phyloP scores from a whole-genome alignment of 1,140 invertebrate species.

The Cecropterus lyciades region DNA sequence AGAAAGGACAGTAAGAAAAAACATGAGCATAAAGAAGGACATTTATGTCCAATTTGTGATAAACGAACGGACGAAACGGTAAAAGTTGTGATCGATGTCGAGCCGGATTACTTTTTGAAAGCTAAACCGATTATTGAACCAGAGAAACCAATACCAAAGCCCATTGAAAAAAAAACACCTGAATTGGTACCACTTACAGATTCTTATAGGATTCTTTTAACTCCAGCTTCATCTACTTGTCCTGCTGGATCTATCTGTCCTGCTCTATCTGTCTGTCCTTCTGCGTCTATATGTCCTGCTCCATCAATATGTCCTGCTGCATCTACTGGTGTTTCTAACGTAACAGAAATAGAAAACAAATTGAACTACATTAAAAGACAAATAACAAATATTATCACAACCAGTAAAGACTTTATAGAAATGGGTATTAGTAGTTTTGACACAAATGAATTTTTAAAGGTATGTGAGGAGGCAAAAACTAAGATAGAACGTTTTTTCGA shows the following conservation, averaged over 20 bases:
- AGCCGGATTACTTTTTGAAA: conserved; percentile 15
- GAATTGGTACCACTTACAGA: neutral
- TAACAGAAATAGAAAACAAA: conserved; percentile 2
- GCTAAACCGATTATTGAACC: conserved; percentile 13
- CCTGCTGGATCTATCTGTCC: neutral
- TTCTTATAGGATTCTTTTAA: neutral
- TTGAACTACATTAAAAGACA: conserved; percentile 36
- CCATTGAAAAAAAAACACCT: neutral
- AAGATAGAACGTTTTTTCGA: conserved; percentile 37
- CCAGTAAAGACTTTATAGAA: conserved; percentile 41
- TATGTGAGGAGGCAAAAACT: conserved; percentile 42
- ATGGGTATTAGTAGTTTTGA: conserved; percentile 36
- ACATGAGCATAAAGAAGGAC: conserved; percentile 21
- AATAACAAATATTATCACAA: conserved; percentile 38
- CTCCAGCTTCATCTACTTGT: neutral
- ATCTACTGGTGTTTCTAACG: no score
- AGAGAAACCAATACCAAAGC: conserved; percentile 4
- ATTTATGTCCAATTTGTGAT: conserved; percentile 19
- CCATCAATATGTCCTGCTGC: neutral
- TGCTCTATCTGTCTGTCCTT: no score
- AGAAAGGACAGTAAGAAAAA: conserved; percentile 35
- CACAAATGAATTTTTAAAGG: conserved; percentile 39
- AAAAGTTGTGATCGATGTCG: conserved; percentile 1
- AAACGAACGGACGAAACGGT: conserved; percentile 15
- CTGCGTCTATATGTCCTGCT: no score